Base-by-base conservation (phyloP, 2,888 invertebrate species). In the Hipparchia semele region DNA sequence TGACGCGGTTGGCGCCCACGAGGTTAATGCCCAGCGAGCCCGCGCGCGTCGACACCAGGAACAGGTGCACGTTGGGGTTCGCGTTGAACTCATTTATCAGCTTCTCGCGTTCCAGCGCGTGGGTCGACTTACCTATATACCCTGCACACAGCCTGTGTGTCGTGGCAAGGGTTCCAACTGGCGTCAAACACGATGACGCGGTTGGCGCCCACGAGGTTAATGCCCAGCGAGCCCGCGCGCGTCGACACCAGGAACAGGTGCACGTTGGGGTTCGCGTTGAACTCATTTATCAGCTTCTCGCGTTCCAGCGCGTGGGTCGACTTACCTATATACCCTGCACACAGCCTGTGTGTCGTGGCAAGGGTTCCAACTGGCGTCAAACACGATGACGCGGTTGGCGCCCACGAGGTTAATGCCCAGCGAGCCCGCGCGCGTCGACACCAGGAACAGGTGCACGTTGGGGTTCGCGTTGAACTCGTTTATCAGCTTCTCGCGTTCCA, bases 361-460 rank as follows among this genome's bases (percentile, higher is more conserved):
- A 1, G 99, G 99, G 94, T 99, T 99, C 99, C 99, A 99, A 58
- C 98, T 99, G 12, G 99, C 99, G 88, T 99, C 99, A 84, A 99
- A 97, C 67, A 99, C 99, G 60, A 99, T 97, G 6, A 99, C 99
- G 53, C 99, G 95, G 90, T 99, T 99, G 0, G 99, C 99, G 13
- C 99, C 99, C 33, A 99, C 98, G 76, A 99, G 95, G 93, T 99
- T 99, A 78, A 99, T 99, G 8, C 99, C 99, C 53, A 99, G 93
- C 12, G 99, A 99, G 1, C 99, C 99, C 56, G 99, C 99, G 80
- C 98, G 95, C 0, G 99, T 99, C 0, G 99, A 99, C 59, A 99
- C 98, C 71, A 99, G 95, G 89, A 99, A 99, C 77, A 99, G 90
- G 86, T 98, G 97, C 68, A 99, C 96, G 81, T 96, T 96, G 1